Base-by-base conservation (phyloP, 2,797 vertebrate genomes). In the Gallinago stenura region DNA sequence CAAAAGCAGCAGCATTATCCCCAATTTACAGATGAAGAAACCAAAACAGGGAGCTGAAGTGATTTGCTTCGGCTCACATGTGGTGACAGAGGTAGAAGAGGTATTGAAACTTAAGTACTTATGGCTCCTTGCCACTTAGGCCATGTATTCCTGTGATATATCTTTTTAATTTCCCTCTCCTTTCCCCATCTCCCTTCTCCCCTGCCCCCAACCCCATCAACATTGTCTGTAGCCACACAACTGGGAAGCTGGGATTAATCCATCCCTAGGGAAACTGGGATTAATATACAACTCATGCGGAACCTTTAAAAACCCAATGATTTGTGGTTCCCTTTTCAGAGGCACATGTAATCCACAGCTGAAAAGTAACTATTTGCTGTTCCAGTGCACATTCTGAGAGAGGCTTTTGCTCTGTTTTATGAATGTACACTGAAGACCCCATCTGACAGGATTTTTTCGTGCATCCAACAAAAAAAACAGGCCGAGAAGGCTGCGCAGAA, bases 261-360 rank as follows among this genome's bases (percentile, higher is more conserved):
- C 87, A 82, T 79, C 93, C 80, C 93, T 69, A 43, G 93, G 75
- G 91, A 97, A 94, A 89, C 71, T 87, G 88, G 90, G 78, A 96
- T 95, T 96, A 97, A 95, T 95, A 96, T 83, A 82, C 88, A 94
- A 71, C 88, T 96, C 95, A 95, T 92, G 94, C 41, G 5, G 75
- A 97, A 92, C 90, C 81, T 95, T 95, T 94, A 95, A 96, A 94
- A 94, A 89, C 37, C 50, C 78, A 90, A 4, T 94, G 94, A 97
- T 96, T 95, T 97, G 89, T 87, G 86, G 92, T 90, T 57, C 45
- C 28, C 11, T 94, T 92, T 95, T 85, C 89, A 95, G 89, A 95
- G 70, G 65, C 88, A 35, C 79, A 97, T 92, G 90, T 90, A 96
- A 95, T 87, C 81, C 75, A 80, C 84, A 96, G 86, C 68, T 94